Evolutionary conservation across 2,113 vertebrate genomes (phyloP), one percentile per base, ranked within the genome.

Genomic region (Aegotheles bennettii): DNA sequence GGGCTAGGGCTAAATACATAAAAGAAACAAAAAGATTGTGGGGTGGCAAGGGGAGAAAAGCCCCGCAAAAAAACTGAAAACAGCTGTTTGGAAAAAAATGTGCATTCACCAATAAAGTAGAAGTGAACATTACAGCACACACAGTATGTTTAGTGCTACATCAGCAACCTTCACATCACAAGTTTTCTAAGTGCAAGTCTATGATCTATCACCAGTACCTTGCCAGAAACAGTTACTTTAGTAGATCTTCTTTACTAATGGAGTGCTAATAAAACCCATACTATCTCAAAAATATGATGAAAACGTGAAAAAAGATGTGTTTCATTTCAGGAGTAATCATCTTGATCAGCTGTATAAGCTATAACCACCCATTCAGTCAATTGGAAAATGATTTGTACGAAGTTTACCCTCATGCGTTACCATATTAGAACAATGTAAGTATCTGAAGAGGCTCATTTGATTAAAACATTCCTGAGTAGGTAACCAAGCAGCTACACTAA

Each of bases 41-140:
- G 53, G 53, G 53, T 2, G 24, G 18, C 17, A 56, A 12, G 6
- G 9, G 35, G 4, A 35, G 31, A 50, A 74, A 80, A 48, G 24
- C 24, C 38, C 15, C 57, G 18, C 21, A 63, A 43, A 57, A 47
- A 3, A 19, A 10, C 20, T 24, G n/a, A 24, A 13, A 38, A 4
- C 4, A 85, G 9, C 10, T 57, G n/a, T 18, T 57, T 18, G 36
- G 33, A 20, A 64, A 84, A 40, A 4, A 3, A 0, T 3, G 0
- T 33, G 10, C 18, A 69, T 51, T 65, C 29, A 80, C 23, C 36
- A 50, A 13, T 38, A 33, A 56, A 56, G 28, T 7, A 54, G 35
- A 43, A 80, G 4, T 6, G 2, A 86, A 48, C 50, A 16, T 19
- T 29, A 51, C 9, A 48, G 12, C 20, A 61, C 31, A 48, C 13